These are phyloP conservation scores for Plectropomus leopardus DNA, from an alignment of 2,113 vertebrate genomes.

Conservation along the genomic window DNA sequence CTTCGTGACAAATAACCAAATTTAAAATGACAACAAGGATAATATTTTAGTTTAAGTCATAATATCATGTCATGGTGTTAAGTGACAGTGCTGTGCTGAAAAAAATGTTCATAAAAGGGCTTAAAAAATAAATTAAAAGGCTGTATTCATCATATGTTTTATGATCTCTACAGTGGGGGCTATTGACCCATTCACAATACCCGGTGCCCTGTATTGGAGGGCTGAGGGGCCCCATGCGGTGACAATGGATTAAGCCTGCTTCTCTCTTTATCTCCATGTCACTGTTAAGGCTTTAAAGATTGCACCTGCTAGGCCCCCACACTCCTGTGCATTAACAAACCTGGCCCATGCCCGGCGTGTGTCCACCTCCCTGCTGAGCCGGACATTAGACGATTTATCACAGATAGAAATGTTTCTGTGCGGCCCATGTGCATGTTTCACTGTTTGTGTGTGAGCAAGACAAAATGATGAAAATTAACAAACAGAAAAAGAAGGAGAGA, in stretches of 20 bases:
- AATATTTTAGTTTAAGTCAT: not conserved
- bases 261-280: constrained; percentile 75
- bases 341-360: constrained; percentile 46
- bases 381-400: constrained; percentile 69
- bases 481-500: constrained; percentile 37
- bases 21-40: not conserved
- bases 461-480: constrained; percentile 18
- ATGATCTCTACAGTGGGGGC: not conserved
- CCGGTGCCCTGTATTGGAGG: not conserved
- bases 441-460: constrained; percentile 36
- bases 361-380: constrained; percentile 60
- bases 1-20: not conserved
- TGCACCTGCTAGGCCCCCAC: constrained; percentile 72
- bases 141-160: not conserved
- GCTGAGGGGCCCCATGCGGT: constrained; percentile 30
- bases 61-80: not conserved
- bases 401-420: constrained; percentile 37
- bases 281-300: constrained; percentile 75
- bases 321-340: constrained; percentile 74
- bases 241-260: constrained; percentile 35
- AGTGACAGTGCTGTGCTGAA: not conserved
- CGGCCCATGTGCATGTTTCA: constrained; percentile 21
- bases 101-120: no score
- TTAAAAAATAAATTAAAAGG: not conserved
- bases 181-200: constrained; percentile 9